phyloP scores from a whole-genome alignment of 2,888 invertebrate species.

The Netelia fuscicornis region DNA sequence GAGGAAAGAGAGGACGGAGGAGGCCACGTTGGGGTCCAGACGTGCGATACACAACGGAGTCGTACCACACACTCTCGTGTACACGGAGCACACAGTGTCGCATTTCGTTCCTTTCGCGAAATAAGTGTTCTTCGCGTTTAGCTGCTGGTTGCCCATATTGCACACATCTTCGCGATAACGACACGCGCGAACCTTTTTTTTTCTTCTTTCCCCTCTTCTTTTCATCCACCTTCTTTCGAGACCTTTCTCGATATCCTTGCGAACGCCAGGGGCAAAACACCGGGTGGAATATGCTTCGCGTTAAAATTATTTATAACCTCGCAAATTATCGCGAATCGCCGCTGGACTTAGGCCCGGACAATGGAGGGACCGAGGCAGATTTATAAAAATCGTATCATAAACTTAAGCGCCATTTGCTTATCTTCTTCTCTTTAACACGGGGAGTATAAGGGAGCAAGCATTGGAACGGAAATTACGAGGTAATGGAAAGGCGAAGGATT shows the following conservation, averaged over 20 bases:
- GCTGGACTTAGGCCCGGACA: constrained; percentile 61
- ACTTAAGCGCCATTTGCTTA: constrained; percentile 36
- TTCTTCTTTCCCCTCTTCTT: background rate
- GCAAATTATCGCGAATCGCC: constrained; percentile 77
- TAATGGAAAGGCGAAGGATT: background rate
- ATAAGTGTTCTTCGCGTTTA: constrained; percentile 46
- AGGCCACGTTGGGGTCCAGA: constrained; percentile 31
- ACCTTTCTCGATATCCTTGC: constrained; percentile 47
- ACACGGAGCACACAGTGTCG: constrained; percentile 26
- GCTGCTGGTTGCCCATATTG: constrained; percentile 36
- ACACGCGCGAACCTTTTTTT: constrained; percentile 28
- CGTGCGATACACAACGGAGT: constrained; percentile 31
- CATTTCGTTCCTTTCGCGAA: constrained; percentile 51
- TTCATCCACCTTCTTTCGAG: background rate
- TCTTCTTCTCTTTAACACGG: constrained; percentile 1
- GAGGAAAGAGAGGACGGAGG: constrained; percentile 49
- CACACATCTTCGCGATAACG: constrained; percentile 20
- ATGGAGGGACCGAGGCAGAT: constrained; percentile 51
- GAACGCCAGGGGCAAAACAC: constrained; percentile 36
- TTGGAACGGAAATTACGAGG: constrained; percentile 3
- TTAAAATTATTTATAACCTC: constrained; percentile 76
- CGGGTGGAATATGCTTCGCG: constrained; percentile 41
- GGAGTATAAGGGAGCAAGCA: constrained; percentile 3
- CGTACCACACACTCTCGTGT: constrained; percentile 18
- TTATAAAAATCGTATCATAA: constrained; percentile 63